These are phyloP conservation scores for Chorisops tibialis DNA, from an alignment of 2,888 invertebrate species.

Conservation along the genomic window DNA sequence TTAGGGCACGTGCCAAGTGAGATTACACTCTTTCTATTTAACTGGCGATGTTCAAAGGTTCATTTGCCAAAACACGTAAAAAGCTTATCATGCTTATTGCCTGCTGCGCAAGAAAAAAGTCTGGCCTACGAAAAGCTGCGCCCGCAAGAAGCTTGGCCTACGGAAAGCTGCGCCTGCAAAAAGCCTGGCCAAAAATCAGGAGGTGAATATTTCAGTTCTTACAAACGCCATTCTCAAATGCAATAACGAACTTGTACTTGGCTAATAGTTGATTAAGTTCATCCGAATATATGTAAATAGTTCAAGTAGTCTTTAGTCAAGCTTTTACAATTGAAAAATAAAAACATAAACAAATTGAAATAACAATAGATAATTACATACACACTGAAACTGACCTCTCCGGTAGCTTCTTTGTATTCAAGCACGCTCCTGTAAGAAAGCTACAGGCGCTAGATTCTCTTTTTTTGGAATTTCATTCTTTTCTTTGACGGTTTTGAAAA, in stretches of 20 bases:
- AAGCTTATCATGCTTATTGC: no score
- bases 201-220: no score
- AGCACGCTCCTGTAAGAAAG: constrained; percentile 76
- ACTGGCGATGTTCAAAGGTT: no score
- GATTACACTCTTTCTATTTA: no score
- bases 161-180: no score
- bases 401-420: constrained; percentile 73
- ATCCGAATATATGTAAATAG: constrained; percentile 60
- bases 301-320: constrained; percentile 58
- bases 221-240: constrained; percentile 80
- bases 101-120: no score
- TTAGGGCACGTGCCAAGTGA: no score
- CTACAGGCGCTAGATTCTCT: constrained; percentile 60
- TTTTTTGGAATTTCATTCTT: constrained; percentile 53
- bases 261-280: constrained; percentile 62
- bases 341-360: no score
- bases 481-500: constrained; percentile 56
- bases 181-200: no score
- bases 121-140: no score
- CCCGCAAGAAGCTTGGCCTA: no score
- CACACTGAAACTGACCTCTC: constrained; percentile 51
- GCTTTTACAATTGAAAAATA: constrained; percentile 33
- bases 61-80: no score
- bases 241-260: constrained; percentile 76
- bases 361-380: not conserved